These are phyloP conservation scores for Himantopus leucocephalus DNA, from an alignment of 2,113 vertebrate genomes.

Conservation along the genomic window DNA sequence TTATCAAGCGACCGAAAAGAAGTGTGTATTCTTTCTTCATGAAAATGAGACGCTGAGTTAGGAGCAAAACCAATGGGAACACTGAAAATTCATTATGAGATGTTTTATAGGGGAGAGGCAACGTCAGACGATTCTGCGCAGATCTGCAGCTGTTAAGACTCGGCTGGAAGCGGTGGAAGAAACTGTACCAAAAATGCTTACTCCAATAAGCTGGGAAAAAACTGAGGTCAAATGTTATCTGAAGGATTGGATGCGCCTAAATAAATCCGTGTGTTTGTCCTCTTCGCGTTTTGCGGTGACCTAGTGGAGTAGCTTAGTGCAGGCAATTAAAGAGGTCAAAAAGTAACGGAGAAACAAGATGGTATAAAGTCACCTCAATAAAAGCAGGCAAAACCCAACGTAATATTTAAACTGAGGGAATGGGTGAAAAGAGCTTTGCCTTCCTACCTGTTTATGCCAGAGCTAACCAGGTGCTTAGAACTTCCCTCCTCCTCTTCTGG, in stretches of 20 bases:
- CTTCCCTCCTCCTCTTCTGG: neutral
- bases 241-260: neutral
- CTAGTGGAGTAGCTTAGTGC: neutral
- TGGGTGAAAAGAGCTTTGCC: neutral
- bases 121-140: neutral
- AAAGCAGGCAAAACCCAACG: neutral
- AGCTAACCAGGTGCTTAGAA: accelerated
- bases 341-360: neutral
- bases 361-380: neutral
- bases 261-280: neutral
- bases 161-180: neutral
- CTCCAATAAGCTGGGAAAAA: neutral
- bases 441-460: neutral
- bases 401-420: neutral
- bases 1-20: neutral
- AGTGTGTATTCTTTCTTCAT: neutral
- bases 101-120: neutral
- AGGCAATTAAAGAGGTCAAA: neutral
- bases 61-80: neutral
- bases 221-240: neutral
- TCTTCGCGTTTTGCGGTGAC: accelerated
- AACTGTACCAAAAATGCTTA: neutral
- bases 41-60: neutral
- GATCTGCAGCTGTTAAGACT: neutral
- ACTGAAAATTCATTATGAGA: accelerated